These are phyloP conservation scores for Carollia perspicillata DNA, from an alignment of 2,113 vertebrate species.

Conservation along the genomic window DNA sequence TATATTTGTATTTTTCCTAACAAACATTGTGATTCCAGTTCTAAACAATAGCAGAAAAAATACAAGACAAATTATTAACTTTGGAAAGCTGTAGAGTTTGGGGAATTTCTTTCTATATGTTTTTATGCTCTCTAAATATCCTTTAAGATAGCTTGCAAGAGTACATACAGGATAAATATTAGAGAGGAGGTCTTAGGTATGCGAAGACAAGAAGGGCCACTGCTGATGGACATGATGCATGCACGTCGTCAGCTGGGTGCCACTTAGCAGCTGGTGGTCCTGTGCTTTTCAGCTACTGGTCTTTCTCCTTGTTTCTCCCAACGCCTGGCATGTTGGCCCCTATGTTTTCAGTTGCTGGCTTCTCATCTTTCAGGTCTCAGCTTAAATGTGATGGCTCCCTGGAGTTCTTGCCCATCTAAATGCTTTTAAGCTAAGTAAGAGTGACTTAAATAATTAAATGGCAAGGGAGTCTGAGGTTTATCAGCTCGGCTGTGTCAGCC, in stretches of 20 bases:
- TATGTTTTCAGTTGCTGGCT: background rate
- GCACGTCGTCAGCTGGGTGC: background rate
- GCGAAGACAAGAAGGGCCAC: background rate
- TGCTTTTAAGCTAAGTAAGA: background rate
- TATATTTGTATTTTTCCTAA: background rate
- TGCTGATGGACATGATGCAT: accelerated
- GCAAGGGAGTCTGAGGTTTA: background rate
- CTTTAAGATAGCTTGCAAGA: background rate
- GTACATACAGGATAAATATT: background rate
- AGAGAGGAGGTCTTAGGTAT: background rate
- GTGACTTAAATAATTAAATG: background rate
- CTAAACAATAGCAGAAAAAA: background rate
- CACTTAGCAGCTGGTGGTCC: background rate
- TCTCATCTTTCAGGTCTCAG: background rate
- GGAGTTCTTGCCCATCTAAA: background rate
- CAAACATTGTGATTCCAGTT: background rate
- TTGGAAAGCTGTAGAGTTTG: background rate
- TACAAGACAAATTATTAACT: background rate
- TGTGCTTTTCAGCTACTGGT: too few relatives aligned
- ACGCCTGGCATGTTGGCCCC: too few relatives aligned
- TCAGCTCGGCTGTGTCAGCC: background rate
- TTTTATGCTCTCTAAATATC: background rate
- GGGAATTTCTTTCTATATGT: background rate
- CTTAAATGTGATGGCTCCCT: background rate
- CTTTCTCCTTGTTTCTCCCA: background rate